These are phyloP conservation scores for Zosterops borbonicus DNA, from an alignment of 2,113 vertebrate species.

Conservation along the genomic window DNA sequence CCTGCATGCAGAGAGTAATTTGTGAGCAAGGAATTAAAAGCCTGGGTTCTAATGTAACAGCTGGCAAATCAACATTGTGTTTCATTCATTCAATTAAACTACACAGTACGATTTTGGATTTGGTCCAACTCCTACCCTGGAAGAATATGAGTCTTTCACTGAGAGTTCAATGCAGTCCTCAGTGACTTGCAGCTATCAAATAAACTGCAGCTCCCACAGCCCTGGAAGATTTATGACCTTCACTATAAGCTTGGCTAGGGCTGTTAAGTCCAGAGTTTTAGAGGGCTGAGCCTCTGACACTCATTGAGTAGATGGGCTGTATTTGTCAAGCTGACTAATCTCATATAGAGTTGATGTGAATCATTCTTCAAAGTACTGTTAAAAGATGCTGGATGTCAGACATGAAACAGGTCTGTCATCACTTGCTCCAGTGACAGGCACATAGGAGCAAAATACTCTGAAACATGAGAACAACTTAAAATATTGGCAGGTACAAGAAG, in stretches of 20 bases:
- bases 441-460: not conserved
- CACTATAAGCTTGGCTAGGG: not conserved
- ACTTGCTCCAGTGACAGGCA: not conserved
- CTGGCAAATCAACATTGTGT: slow-evolving; percentile 36
- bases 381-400: not conserved
- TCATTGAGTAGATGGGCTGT: not conserved
- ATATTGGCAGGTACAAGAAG: not conserved
- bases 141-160: not conserved
- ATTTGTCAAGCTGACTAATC: slow-evolving; percentile 25
- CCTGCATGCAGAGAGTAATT: slow-evolving; percentile 23
- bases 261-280: not conserved
- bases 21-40: slow-evolving; percentile 41
- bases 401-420: not conserved
- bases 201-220: not conserved
- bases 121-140: not conserved
- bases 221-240: slow-evolving; percentile 17
- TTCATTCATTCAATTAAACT: slow-evolving; percentile 58
- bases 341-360: not conserved
- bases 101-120: not conserved
- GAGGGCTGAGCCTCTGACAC: not conserved
- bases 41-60: slow-evolving; percentile 31
- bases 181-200: not conserved
- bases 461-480: not conserved
- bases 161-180: not conserved
- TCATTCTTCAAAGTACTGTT: slow-evolving; percentile 12